Conservation (phyloP, 1,140 invertebrate genomes). For the Drosophila insularis region DNA sequence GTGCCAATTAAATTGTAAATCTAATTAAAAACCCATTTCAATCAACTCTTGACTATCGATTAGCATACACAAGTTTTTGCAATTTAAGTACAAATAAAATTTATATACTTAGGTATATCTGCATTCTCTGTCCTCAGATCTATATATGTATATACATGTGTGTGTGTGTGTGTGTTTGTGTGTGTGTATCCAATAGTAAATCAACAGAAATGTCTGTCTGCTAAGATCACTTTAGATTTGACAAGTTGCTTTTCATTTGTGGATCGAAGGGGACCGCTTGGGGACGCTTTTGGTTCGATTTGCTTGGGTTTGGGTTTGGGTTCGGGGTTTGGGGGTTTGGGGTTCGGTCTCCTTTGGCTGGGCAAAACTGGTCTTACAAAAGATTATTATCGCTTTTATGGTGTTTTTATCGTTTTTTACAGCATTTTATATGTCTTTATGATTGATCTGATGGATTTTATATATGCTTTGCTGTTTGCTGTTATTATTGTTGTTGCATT, state of each 20-base stretch:
- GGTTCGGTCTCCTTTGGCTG: constrained; percentile 49
- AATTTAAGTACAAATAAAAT: constrained; percentile 36
- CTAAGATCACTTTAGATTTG: constrained; percentile 58
- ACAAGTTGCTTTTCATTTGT: constrained; percentile 59
- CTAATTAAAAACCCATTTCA: constrained; percentile 70
- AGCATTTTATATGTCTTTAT: constrained; percentile 61
- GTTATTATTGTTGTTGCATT: constrained; percentile 18
- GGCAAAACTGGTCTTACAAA: constrained; percentile 74
- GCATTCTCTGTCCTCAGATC: not conserved
- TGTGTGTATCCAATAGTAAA: constrained; percentile 59
- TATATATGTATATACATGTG: not conserved
- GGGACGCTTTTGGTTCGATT: constrained; percentile 4
- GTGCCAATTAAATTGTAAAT: constrained; percentile 73
- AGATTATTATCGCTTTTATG: constrained; percentile 75
- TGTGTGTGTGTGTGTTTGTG: not conserved
- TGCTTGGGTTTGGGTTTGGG: not conserved
- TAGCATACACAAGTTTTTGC: constrained; percentile 78
- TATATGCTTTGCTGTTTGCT: constrained; percentile 25
- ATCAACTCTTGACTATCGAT: constrained; percentile 60
- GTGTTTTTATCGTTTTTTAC: constrained; percentile 68
- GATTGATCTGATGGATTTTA: constrained; percentile 74
- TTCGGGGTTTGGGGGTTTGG: constrained; percentile 19
- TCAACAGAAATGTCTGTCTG: constrained; percentile 78
- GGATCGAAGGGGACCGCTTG: constrained; percentile 23
- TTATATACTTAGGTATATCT: constrained; percentile 26